Conservation (phyloP, 2,113 vertebrate genomes). For the Lethenteron camtschaticum region DNA sequence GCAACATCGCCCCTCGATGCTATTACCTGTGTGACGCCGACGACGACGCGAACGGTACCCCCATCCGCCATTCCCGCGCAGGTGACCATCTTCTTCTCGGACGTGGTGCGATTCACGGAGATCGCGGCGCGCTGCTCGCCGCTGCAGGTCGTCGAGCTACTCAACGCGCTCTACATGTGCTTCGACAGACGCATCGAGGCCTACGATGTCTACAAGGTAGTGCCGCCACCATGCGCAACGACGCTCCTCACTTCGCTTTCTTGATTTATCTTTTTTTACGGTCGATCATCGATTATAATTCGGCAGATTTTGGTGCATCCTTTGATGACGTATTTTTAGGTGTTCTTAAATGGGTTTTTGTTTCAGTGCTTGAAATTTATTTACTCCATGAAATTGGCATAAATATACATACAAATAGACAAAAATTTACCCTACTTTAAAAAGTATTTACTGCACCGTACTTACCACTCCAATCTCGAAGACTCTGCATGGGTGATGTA, state of each 20-base stretch:
- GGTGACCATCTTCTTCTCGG: slow-evolving; percentile 70
- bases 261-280: background rate
- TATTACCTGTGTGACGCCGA: too few relatives aligned
- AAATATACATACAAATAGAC: background rate
- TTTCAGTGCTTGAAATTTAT: background rate
- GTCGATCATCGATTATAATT: background rate
- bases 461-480: too few relatives aligned
- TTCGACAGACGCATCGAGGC: slow-evolving; percentile 61
- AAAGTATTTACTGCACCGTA: too few relatives aligned
- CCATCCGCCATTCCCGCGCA: slow-evolving; percentile 12
- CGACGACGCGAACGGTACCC: too few relatives aligned
- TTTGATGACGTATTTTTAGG: background rate
- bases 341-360: background rate
- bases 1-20: too few relatives aligned
- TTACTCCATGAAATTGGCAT: background rate
- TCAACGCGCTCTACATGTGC: slow-evolving; percentile 53
- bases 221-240: background rate
- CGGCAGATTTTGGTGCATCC: background rate
- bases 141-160: slow-evolving; percentile 56
- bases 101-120: slow-evolving; percentile 53
- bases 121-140: slow-evolving; percentile 60
- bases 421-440: too few relatives aligned
- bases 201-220: slow-evolving; percentile 60
- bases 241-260: background rate
- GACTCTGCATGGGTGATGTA: too few relatives aligned